Conservation (phyloP, 37 sponge, comb jelly and placozoan genomes). For the Theonella swinhoei region DNA sequence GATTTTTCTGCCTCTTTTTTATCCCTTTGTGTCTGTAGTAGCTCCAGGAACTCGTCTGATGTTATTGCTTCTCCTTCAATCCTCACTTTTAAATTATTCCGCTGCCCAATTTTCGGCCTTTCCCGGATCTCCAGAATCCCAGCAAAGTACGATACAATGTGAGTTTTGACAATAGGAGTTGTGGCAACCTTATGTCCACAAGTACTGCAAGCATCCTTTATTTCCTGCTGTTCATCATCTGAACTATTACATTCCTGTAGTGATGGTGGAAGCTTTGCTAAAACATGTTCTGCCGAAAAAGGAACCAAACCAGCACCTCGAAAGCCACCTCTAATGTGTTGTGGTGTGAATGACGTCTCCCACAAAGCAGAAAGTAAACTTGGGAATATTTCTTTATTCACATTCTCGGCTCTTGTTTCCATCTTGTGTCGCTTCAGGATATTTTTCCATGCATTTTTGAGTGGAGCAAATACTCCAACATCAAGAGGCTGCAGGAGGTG, state of each 20-base stretch:
- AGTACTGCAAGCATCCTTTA: not conserved
- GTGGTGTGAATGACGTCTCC: slow-evolving; percentile 16
- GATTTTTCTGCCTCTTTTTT: not conserved
- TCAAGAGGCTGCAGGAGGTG: slow-evolving; percentile 51
- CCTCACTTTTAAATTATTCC: not conserved
- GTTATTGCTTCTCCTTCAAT: slow-evolving; percentile 24
- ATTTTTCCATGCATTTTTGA: slow-evolving; percentile 17
- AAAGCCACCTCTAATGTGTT: slow-evolving; percentile 23
- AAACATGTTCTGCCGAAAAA: slow-evolving; percentile 8
- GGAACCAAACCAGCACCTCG: slow-evolving; percentile 33
- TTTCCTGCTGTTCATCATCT: not conserved
- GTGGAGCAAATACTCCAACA: slow-evolving; percentile 37
- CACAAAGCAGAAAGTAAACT: slow-evolving; percentile 1
- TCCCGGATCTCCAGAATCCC: slow-evolving; percentile 9
- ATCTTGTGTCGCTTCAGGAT: slow-evolving; percentile 5
- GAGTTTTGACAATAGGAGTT: slow-evolving; percentile 12
- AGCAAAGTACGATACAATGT: slow-evolving; percentile 3
- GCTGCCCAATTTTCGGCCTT: not conserved
- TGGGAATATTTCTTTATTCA: not conserved
- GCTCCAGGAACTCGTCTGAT: slow-evolving; percentile 6
- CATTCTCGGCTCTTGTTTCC: slow-evolving; percentile 5
- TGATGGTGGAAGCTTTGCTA: slow-evolving; percentile 15
- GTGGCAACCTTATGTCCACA: slow-evolving; percentile 8
- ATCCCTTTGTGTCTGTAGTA: not conserved
- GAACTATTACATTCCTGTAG: too few relatives aligned